Evolutionary conservation across 2,888 invertebrate species (phyloP), one percentile per base, ranked within the genome.

Genomic region (Masnerella sp.): DNA sequence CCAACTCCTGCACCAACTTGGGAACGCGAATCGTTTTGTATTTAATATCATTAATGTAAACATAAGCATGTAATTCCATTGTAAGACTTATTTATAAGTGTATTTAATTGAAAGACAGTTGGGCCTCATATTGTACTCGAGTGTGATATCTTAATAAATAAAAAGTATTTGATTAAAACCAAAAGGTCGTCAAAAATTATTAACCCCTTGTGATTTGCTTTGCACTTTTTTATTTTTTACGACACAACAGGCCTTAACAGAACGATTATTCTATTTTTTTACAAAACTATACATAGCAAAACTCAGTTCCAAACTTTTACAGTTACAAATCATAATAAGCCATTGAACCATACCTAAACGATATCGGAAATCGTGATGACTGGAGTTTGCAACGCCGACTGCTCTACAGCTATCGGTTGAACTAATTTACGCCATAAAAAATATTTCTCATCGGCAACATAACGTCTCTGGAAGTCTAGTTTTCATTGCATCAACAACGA

Each of bases 41-140:
- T 75, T 76, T 75, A 76, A 69, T 68, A 73, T 30, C 67, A 75
- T 76, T 72, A 75, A 69, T 36, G 65, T 73, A 76, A 51, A 56
- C 28, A 62, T 40, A 69, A 54, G 49, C 32, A 72, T 61, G 52
- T 75, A 73, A 15, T 69, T 59, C 51, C 47, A 43, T 64, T 34
- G 40, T 76, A 77, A 76, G 58, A 45, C 11, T 32, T 73, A 61
- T 62, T 52, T 67, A 30, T 77, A 76, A 75, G 74, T 70, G 25
- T 75, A 77, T 77, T 78, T 77, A 78, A 78, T 73, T 77, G 40
- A 74, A 74, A 51, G 51, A 56, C 43, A 76, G 62, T 52, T 62
- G 61, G 62, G 49, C 64, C 67, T 75, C 47, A 64, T 72, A 69
- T 47, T 71, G 73, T 67, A 74, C 70, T 58, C 71, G 45, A 61